Evolutionary conservation across 2,888 invertebrate species (phyloP), one percentile per base, ranked within the genome.

Genomic region (Tenthredo notha): DNA sequence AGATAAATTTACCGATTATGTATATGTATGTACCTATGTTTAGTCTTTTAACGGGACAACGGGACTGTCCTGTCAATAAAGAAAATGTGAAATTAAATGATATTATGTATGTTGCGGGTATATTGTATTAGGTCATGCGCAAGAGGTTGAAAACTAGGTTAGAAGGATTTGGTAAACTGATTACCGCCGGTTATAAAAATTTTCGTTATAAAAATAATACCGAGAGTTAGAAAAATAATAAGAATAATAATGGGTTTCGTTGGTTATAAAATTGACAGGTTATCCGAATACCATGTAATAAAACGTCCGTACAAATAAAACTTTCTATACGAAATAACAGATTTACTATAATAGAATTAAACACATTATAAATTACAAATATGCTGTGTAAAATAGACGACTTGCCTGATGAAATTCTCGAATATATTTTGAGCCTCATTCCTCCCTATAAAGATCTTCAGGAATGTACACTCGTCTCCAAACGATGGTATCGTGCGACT

Each of bases 381-480:
- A 92, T 91, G 91, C 90, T 90, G 85, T 92, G 92, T 85, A 90
- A 90, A 86, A 94, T 96, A 84, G 96, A 97, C 91, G 96, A 97
- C 93, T 94, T 99, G 87, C 99, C 99, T 67, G 98, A 98, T 93
- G 98, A 99, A 95, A 96, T 99, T 85, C 94, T 99, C 89, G 98
- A 98, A 94, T 98, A 98, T 92, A 98, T 99, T 92, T 95, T 99
- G 88, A 96, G 97, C 88, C 95, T 98, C 92, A 94, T 99, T 88
- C 97, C 98, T 85, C 98, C 98, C 0, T 99, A 99, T 92, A 96
- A 96, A 92, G 98, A 99, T 94, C 94, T 98, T 88, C 96, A 98
- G 93, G 96, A 96, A 92, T 98, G 98, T 92, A 97, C 96, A 95
- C 94, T 96, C 87, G 98, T 99, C 65, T 98, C 97, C 90, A 97